Conservation (phyloP, 1,140 invertebrate genomes). For the Megalopta genalis region DNA sequence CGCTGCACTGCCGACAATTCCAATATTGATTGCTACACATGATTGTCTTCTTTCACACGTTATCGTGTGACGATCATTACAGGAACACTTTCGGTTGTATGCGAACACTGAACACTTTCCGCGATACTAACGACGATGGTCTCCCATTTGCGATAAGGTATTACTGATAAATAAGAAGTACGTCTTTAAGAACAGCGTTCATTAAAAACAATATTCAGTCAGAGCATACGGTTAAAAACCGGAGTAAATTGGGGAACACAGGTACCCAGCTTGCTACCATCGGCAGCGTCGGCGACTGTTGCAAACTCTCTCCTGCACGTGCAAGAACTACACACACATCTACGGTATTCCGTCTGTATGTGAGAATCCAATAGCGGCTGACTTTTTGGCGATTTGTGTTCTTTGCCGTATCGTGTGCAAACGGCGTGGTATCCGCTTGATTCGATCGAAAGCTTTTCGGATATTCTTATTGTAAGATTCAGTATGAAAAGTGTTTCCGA, state of each 20-base stretch:
- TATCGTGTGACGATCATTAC: background rate
- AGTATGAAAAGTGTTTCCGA: background rate
- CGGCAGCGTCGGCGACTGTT: slow-evolving; percentile 26
- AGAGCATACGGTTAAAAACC: background rate
- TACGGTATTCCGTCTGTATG: background rate
- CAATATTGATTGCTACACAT: too few relatives aligned
- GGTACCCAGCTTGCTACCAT: slow-evolving; percentile 9
- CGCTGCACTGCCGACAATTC: background rate
- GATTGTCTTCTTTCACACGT: background rate
- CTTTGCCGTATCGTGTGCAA: too few relatives aligned
- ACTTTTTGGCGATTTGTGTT: background rate
- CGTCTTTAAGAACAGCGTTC: background rate
- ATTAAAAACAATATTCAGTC: background rate
- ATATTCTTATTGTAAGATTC: background rate
- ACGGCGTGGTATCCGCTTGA: background rate
- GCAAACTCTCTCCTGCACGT: slow-evolving; percentile 46
- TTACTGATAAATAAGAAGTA: too few relatives aligned
- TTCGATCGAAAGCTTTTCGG: background rate
- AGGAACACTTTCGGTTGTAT: background rate
- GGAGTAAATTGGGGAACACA: background rate
- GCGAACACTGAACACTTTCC: background rate
- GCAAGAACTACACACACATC: background rate
- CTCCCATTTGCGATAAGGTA: background rate
- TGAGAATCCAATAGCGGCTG: background rate
- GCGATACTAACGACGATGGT: background rate